A percentile compares a stretch with the other conserved stretches of the same genome.
Conservation (phyloP, 2,797 vertebrate species). For the Aulostomus chinensis region DNA sequence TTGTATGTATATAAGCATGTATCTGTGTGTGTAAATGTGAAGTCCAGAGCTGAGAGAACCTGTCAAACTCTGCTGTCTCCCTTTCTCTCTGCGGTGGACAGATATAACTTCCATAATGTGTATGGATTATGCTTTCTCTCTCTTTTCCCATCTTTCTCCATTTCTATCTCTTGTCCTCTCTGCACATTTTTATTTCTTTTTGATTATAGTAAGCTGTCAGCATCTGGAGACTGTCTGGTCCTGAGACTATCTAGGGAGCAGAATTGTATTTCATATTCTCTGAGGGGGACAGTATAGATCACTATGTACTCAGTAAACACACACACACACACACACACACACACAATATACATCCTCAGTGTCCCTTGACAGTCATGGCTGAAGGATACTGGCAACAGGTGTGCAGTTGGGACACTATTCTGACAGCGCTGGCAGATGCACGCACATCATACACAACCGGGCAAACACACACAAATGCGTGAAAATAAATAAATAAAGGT, state of each 20-base stretch:
- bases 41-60: conserved; percentile 19
- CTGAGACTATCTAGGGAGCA: conserved; percentile 28
- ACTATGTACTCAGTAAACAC: conserved; percentile 53
- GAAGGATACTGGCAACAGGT: conserved; percentile 86
- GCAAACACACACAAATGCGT: conserved; percentile 37
- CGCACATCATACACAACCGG: too few relatives aligned
- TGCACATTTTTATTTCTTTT: conserved; percentile 19
- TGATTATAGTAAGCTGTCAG: conserved; percentile 46
- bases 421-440: conserved; percentile 83
- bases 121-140: background rate
- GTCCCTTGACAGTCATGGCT: conserved; percentile 67
- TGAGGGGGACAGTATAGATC: conserved; percentile 44
- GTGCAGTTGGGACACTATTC: conserved; percentile 77
- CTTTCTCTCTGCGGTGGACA: conserved; percentile 9
- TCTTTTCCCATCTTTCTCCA: background rate
- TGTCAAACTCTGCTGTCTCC: conserved; percentile 21
- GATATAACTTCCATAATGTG: background rate
- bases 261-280: conserved; percentile 52
- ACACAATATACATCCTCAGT: conserved; percentile 50
- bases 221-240: conserved; percentile 42
- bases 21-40: conserved; percentile 1
- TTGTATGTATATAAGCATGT: background rate
- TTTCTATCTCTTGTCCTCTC: background rate
- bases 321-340: conserved; percentile 33
- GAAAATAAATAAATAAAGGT: conserved; percentile 65